Conservation (phyloP, 2,797 vertebrate species). For the Novumbra hubbsi region DNA sequence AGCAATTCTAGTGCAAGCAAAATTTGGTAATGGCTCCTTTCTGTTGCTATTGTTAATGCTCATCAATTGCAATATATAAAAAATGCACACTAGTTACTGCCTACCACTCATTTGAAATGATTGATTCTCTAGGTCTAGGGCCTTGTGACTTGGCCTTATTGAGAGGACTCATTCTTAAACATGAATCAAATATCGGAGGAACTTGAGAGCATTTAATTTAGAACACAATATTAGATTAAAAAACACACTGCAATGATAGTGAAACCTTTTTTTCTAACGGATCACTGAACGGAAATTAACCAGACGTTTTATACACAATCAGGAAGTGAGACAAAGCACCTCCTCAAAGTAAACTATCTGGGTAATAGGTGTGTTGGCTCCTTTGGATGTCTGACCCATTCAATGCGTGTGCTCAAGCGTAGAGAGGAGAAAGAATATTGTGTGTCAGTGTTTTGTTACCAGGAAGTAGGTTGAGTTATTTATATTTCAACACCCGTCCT, state of each 20-base stretch:
- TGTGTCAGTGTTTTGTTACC: slow-evolving; percentile 71
- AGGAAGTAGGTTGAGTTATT: slow-evolving; percentile 79
- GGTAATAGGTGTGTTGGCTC: slow-evolving; percentile 25
- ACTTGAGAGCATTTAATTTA: not conserved
- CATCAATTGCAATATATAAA: not conserved
- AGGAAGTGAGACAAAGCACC: slow-evolving; percentile 47
- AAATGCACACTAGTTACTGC: not conserved
- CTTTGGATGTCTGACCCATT: slow-evolving; percentile 21
- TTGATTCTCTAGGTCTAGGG: not conserved
- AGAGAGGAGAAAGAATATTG: slow-evolving; percentile 59
- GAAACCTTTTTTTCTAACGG: not conserved
- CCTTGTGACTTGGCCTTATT: not conserved
- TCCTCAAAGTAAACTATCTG: slow-evolving; percentile 37
- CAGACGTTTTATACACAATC: slow-evolving; percentile 22
- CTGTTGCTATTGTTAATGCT: not conserved
- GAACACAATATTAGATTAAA: not conserved
- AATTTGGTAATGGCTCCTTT: not conserved
- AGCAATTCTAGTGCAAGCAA: not conserved
- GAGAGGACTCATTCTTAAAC: not conserved
- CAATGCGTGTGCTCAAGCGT: slow-evolving; percentile 38
- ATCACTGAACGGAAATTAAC: not conserved
- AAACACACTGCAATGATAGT: not conserved
- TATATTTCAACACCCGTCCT: slow-evolving; percentile 77
- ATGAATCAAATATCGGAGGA: not conserved
- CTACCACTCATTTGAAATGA: not conserved